Conservation (phyloP, 2,797 vertebrate species). For the Darevskia mixta region DNA sequence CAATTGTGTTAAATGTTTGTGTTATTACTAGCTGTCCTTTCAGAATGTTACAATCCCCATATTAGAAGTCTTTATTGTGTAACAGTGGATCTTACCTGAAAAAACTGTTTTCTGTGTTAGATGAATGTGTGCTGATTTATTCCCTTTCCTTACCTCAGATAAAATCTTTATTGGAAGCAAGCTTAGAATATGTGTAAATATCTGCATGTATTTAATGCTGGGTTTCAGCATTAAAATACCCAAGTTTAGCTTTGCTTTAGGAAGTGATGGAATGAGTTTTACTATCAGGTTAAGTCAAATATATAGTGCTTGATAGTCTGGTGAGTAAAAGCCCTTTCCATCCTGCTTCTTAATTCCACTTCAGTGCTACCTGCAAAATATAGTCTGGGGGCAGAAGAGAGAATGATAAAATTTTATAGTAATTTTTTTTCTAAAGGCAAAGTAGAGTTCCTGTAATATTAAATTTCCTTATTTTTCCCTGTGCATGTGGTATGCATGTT, state of each 20-base stretch:
- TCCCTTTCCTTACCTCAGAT: slow-evolving; percentile 54
- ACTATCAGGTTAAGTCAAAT: slow-evolving; percentile 31
- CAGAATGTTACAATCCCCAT: slow-evolving; percentile 58
- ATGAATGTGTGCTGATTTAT: slow-evolving; percentile 53
- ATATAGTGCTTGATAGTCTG: slow-evolving; percentile 24
- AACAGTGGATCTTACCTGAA: slow-evolving; percentile 50
- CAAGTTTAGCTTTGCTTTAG: slow-evolving; percentile 44
- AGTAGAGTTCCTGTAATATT: slow-evolving; percentile 48
- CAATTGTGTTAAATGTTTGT: slow-evolving; percentile 68
- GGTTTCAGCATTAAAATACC: slow-evolving; percentile 57
- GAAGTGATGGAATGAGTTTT: slow-evolving; percentile 30
- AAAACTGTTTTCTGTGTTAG: slow-evolving; percentile 62
- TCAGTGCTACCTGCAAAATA: slow-evolving; percentile 35
- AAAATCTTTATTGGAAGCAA: slow-evolving; percentile 42
- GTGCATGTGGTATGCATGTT: slow-evolving; percentile 70
- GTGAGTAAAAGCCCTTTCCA: slow-evolving; percentile 29
- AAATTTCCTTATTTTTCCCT: slow-evolving; percentile 71
- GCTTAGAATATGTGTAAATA: slow-evolving; percentile 59
- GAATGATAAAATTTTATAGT: slow-evolving; percentile 44
- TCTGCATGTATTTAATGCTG: slow-evolving; percentile 55
- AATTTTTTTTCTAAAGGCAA: slow-evolving; percentile 44
- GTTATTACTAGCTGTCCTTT: slow-evolving; percentile 64
- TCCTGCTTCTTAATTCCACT: slow-evolving; percentile 32
- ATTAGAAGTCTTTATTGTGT: slow-evolving; percentile 46
- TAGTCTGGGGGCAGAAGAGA: slow-evolving; percentile 26